Evolutionary conservation across 2,888 invertebrate species (phyloP).

Genomic region (Stenodema calcarata): DNA sequence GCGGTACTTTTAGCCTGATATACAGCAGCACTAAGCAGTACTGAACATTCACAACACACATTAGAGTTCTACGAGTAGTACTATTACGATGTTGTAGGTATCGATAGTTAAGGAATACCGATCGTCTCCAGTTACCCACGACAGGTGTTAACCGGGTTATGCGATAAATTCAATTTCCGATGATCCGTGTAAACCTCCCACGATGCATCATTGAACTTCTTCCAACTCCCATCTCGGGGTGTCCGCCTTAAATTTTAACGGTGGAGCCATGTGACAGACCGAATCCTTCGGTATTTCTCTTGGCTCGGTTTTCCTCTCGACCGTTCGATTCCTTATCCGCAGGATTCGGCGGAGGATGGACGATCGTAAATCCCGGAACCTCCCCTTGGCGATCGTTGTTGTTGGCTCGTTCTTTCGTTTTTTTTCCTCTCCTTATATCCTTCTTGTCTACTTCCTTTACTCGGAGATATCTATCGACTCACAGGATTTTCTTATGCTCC

Average conservation of each 20-base stretch:
- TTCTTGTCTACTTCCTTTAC: neutral
- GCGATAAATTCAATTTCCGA: neutral
- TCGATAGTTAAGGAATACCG: no score
- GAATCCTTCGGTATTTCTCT: neutral
- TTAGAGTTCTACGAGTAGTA: no score
- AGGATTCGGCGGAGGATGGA: neutral
- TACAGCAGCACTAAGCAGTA: no score
- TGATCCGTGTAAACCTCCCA: neutral
- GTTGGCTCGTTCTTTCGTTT: neutral
- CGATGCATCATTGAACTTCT: neutral
- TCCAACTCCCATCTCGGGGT: neutral
- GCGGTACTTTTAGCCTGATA: no score
- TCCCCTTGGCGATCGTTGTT: neutral
- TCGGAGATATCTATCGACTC: neutral
- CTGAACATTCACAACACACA: no score
- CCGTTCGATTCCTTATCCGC: neutral
- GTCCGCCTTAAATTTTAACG: neutral
- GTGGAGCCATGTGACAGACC: no score
- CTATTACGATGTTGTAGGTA: no score
- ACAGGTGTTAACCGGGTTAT: neutral
- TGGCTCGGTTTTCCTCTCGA: neutral
- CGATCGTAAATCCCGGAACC: neutral
- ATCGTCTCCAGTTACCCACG: neutral
- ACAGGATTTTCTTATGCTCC: neutral
- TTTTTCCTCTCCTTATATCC: neutral